Percentiles rank a stretch among this genome's conserved stretches.
Evolutionary conservation across 1,140 invertebrate species (phyloP).

Genomic region (Nixonia krombeini): DNA sequence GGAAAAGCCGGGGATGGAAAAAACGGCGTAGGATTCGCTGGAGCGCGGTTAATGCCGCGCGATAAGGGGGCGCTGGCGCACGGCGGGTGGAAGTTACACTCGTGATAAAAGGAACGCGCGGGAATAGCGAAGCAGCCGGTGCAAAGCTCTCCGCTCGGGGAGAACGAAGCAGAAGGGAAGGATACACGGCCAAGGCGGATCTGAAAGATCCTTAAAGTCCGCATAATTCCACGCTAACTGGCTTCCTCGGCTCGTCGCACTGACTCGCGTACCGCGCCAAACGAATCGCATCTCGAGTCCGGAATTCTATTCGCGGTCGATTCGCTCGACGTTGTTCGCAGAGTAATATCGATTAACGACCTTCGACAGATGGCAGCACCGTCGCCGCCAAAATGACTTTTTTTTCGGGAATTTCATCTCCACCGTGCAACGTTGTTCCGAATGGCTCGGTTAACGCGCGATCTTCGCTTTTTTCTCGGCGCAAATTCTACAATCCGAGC

Average conservation of each 20-base stretch:
- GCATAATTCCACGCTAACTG: slow-evolving; percentile 62
- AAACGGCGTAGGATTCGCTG: slow-evolving; percentile 13
- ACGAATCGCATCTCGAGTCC: too few species aligned
- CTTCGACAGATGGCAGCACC: too few species aligned
- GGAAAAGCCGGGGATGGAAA: slow-evolving; percentile 10
- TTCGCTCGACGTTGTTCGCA: too few species aligned
- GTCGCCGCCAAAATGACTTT: too few species aligned
- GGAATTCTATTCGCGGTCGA: too few species aligned
- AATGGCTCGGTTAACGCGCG: too few species aligned
- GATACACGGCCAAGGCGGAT: slow-evolving; percentile 66
- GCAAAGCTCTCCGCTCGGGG: background rate
- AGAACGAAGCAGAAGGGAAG: slow-evolving; percentile 45
- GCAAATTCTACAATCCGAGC: background rate
- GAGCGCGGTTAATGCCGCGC: slow-evolving; percentile 27
- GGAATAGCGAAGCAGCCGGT: slow-evolving; percentile 14
- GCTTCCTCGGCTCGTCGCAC: too few species aligned
- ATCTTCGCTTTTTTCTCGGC: background rate
- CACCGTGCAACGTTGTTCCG: too few species aligned
- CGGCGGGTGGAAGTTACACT: slow-evolving; percentile 11
- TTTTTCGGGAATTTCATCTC: too few species aligned
- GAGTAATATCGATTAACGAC: too few species aligned
- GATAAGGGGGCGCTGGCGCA: slow-evolving; percentile 28
- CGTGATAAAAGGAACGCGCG: slow-evolving; percentile 42
- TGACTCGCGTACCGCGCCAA: too few species aligned
- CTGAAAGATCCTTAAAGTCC: slow-evolving; percentile 55